Conservation (phyloP, 2,113 vertebrate species). For the Callithrix jacchus region DNA sequence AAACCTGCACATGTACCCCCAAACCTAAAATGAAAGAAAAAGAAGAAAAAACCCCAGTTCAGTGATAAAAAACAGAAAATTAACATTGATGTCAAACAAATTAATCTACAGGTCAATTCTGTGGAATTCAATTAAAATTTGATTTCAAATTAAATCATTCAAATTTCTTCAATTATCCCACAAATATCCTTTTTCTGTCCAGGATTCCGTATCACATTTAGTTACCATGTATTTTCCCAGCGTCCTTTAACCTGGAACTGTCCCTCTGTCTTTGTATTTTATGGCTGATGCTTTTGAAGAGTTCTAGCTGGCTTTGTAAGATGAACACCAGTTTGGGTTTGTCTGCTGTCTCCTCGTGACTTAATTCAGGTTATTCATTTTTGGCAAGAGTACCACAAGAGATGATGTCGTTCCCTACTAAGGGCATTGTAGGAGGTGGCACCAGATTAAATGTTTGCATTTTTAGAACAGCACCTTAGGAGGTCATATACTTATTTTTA, state of each 20-base stretch:
- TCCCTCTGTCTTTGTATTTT: background rate
- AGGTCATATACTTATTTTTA: background rate
- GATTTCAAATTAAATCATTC: slow-evolving; percentile 26
- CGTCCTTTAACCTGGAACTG: background rate
- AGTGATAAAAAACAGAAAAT: slow-evolving; percentile 8
- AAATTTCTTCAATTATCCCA: background rate
- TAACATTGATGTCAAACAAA: background rate
- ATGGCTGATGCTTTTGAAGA: background rate
- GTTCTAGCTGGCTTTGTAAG: background rate
- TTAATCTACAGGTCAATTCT: background rate
- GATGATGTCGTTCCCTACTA: background rate
- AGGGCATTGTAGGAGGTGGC: too few relatives aligned
- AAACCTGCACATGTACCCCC: too few relatives aligned
- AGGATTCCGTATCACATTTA: background rate
- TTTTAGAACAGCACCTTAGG: background rate
- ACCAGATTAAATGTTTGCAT: background rate
- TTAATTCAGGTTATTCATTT: background rate
- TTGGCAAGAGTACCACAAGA: background rate
- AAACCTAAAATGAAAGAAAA: too few relatives aligned
- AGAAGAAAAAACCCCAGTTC: too few relatives aligned
- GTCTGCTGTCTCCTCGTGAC: background rate
- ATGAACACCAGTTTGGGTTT: background rate
- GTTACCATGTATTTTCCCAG: background rate
- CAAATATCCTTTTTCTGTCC: background rate
- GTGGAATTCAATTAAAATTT: background rate